These are phyloP conservation scores for Plectrocnemia conspersa DNA, from an alignment of 1,140 invertebrate species.

Conservation along the genomic window DNA sequence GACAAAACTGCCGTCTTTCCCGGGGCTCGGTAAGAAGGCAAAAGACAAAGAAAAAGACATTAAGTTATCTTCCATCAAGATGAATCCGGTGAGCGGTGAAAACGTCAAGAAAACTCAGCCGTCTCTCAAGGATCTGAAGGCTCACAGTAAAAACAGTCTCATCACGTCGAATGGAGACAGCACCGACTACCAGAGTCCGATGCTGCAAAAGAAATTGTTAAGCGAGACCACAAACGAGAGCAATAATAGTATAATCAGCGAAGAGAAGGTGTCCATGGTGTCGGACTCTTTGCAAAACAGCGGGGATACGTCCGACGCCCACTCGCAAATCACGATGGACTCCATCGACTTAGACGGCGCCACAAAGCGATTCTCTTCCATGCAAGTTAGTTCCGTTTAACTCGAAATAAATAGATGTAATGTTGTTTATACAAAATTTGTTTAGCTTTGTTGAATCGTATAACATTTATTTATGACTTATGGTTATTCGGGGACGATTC, in stretches of 20 bases:
- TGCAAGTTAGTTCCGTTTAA: conserved; percentile 52
- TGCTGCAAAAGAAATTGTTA: conserved; percentile 40
- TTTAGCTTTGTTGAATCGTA: neutral
- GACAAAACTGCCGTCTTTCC: conserved; percentile 46
- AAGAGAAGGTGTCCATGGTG: conserved; percentile 47
- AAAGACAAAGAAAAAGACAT: conserved; percentile 39
- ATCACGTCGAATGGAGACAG: conserved; percentile 41
- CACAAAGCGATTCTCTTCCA: conserved; percentile 44
- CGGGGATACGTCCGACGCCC: conserved; percentile 45
- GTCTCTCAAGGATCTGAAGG: conserved; percentile 45
- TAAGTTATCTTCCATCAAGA: conserved; percentile 34
- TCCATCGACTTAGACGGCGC: conserved; percentile 44
- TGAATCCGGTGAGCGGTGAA: conserved; percentile 18
- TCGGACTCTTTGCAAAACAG: conserved; percentile 43
- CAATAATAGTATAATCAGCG: conserved; percentile 45
- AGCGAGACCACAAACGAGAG: conserved; percentile 37
- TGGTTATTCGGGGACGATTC: too few species aligned
- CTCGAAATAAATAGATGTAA: neutral
- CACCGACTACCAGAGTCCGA: conserved; percentile 40
- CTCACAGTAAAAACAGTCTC: conserved; percentile 43
- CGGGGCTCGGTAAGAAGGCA: conserved; percentile 47
- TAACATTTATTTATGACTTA: too few species aligned
- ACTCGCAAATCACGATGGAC: conserved; percentile 47
- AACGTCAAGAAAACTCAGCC: conserved; percentile 43
- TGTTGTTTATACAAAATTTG: neutral